A percentile compares a stretch with the other conserved stretches of the same genome.
These are phyloP conservation scores for Lepus europaeus DNA, from an alignment of 2,113 vertebrate genomes.

Conservation along the genomic window DNA sequence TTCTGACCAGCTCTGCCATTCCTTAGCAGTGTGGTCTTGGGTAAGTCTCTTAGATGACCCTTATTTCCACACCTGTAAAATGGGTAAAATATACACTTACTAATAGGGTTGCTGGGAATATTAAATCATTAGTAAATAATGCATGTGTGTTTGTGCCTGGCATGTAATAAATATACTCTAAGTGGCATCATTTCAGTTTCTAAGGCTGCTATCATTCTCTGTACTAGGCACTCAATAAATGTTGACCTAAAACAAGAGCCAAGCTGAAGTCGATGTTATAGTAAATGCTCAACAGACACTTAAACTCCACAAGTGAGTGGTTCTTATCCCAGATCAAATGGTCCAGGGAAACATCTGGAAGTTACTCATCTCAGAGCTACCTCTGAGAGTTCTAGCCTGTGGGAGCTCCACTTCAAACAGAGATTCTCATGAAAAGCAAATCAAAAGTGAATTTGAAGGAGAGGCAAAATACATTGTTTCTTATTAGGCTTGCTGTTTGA, in stretches of 20 bases:
- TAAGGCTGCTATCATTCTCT: background rate
- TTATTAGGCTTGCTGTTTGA: slow-evolving; percentile 73
- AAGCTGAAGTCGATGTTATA: background rate
- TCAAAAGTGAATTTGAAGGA: slow-evolving; percentile 76
- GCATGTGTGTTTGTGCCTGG: background rate
- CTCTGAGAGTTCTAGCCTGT: slow-evolving; percentile 55
- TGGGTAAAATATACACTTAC: background rate
- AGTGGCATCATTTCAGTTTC: background rate
- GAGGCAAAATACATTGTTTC: slow-evolving; percentile 71
- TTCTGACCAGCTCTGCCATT: background rate
- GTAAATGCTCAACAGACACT: slow-evolving; percentile 52
- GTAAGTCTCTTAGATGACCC: background rate
- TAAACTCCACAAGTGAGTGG: background rate
- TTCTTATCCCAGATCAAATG: slow-evolving; percentile 77
- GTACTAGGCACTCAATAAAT: slow-evolving; percentile 7
- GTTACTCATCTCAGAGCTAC: slow-evolving; percentile 66
- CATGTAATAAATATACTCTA: background rate
- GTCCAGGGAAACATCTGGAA: slow-evolving; percentile 67
- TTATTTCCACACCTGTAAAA: slow-evolving; percentile 29
- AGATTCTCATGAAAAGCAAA: slow-evolving; percentile 75
- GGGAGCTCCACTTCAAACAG: slow-evolving; percentile 69
- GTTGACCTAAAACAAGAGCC: background rate
- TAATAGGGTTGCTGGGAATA: background rate
- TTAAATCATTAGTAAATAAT: slow-evolving; percentile 36
- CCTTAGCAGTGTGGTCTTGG: background rate